A percentile compares a stretch with the other conserved stretches of the same genome.
Conservation (phyloP, 2,797 vertebrate species). For the Channa striata region DNA sequence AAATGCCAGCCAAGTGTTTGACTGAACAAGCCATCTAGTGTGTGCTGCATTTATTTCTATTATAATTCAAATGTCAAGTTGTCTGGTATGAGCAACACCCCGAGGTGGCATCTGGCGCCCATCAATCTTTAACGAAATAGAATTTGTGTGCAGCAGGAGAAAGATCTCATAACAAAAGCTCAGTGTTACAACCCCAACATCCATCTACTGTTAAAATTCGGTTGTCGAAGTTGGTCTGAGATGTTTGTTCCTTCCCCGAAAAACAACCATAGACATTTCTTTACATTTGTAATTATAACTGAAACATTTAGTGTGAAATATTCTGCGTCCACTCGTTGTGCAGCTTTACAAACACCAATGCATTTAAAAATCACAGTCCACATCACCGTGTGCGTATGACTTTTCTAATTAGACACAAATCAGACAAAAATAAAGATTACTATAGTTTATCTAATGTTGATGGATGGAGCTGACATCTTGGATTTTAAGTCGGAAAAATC, state of each 20-base stretch:
- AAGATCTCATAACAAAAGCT: conserved; percentile 21
- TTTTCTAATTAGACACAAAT: no score
- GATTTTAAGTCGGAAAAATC: no score
- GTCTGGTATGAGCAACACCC: conserved; percentile 63
- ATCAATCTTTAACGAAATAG: conserved; percentile 56
- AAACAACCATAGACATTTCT: no score
- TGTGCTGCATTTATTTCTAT: conserved; percentile 38
- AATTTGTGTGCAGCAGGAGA: conserved; percentile 32
- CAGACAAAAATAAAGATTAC: no score
- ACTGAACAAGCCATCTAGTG: conserved; percentile 27
- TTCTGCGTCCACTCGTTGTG: no score
- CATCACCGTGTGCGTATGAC: no score
- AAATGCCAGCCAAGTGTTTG: not conserved
- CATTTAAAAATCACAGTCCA: no score
- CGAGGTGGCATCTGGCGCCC: conserved; percentile 49
- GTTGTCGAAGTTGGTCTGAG: not conserved
- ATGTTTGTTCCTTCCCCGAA: no score
- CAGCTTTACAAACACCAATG: not conserved
- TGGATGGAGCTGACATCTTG: no score
- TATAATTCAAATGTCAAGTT: conserved; percentile 31
- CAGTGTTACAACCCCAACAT: not conserved
- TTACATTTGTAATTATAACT: not conserved
- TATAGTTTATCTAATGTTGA: no score
- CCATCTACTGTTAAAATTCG: not conserved
- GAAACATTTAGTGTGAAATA: not conserved